Conservation (phyloP, 2,797 vertebrate species). For the Presbytis comata region DNA sequence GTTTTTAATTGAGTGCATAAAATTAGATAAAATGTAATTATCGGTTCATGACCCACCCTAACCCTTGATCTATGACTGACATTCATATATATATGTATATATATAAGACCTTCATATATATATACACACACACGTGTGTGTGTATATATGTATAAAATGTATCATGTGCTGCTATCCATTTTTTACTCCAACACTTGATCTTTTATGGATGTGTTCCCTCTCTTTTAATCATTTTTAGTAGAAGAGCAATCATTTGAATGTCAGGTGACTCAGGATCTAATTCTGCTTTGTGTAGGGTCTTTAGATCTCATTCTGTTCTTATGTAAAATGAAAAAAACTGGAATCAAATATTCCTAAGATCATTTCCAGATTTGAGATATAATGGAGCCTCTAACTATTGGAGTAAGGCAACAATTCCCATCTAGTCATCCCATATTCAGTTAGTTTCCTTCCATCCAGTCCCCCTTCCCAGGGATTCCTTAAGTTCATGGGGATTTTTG, state of each 20-base stretch:
- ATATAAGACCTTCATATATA: neutral
- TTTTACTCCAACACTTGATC: neutral
- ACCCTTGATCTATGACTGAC: neutral
- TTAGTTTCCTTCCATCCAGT: neutral
- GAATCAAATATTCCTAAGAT: neutral
- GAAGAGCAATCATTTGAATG: neutral
- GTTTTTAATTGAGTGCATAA: neutral
- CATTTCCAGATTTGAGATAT: neutral
- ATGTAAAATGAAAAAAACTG: neutral
- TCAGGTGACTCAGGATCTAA: neutral
- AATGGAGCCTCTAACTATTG: neutral
- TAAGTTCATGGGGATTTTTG: neutral
- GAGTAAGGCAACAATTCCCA: neutral
- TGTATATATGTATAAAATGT: neutral
- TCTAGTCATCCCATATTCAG: neutral
- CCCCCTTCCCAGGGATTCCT: neutral
- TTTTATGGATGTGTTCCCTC: neutral
- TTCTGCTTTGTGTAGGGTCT: neutral
- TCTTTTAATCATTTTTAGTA: neutral
- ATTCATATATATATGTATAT: neutral
- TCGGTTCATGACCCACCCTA: neutral
- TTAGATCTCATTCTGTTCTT: neutral
- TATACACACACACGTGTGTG: neutral
- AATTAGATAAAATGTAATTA: neutral
- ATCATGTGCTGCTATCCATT: neutral